phyloP scores from a whole-genome alignment of 2,797 vertebrate genomes.

The Hozukius guyotensis region DNA sequence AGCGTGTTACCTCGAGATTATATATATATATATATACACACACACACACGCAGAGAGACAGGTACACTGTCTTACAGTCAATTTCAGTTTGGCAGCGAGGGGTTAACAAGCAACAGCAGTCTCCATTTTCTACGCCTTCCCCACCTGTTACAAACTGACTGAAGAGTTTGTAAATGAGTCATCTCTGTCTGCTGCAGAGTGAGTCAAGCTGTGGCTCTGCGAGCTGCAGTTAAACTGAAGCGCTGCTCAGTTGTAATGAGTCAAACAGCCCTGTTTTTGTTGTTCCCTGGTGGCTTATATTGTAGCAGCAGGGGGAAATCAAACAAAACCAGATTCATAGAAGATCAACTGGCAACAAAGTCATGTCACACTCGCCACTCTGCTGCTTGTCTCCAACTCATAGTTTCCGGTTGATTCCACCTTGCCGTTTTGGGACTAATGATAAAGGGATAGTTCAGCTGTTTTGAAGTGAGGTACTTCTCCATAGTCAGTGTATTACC shows the following conservation, averaged over 20 bases:
- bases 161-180: constrained; percentile 23
- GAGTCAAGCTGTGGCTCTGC: background rate
- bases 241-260: background rate
- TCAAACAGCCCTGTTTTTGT: background rate
- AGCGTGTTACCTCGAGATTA: constrained; percentile 7
- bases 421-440: background rate
- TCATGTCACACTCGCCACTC: background rate
- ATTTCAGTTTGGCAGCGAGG: background rate
- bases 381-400: background rate
- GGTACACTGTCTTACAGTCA: background rate
- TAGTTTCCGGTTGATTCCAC: background rate
- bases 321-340: background rate
- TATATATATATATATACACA: fast-evolving
- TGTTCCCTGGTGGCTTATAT: background rate
- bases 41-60: background rate
- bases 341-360: background rate
- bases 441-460: no score
- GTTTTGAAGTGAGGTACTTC: no score
- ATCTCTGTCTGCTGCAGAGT: constrained; percentile 3
- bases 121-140: background rate
- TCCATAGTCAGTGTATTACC: no score
- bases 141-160: background rate
- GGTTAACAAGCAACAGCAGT: background rate
- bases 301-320: background rate
- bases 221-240: background rate